Evolutionary conservation across 1,140 invertebrate genomes (phyloP), one percentile per base, ranked within the genome.

Genomic region (Chymomyza costata): DNA sequence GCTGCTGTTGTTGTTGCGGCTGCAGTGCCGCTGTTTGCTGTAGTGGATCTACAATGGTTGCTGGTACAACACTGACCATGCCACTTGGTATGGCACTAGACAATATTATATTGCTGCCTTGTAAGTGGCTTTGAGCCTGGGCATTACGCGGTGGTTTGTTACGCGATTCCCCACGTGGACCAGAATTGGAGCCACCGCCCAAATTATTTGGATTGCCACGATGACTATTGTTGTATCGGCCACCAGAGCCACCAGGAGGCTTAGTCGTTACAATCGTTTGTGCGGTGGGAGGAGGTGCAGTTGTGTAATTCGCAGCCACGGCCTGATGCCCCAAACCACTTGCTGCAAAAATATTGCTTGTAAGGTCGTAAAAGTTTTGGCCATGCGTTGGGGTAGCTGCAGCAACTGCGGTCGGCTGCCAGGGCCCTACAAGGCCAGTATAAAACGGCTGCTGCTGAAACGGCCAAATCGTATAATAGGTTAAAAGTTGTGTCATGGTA

Each of bases 281-380:
- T 60, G 76, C 53, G 46, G 71, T 58, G 54, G 82, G 76, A 44
- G 62, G 74, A 13, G 76, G 74, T 34, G 82, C 67, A 11, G 67
- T 76, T 61, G 85, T 84, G 49, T 86, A 87, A 61, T 87, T 82
- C 84, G 87, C 65, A 86, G 90, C 82, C 89, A 93, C 46, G 17
- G 76, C 54, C 76, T 92, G 92, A 21, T 92, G 92, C 18, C 92
- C 88, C 41, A 94, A 86, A 32, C 92, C 92, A 86, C 94, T 94
- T 65, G 92, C 88, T 46, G 91, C 88, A 84, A 93, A 93, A 38
- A 94, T 89, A 73, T 88, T 88, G 64, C 90, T 88, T 60, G 89
- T 88, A 65, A 93, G 89, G 69, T 93, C 92, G 78, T 91, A 93
- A 83, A 90, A 93, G 45, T 89, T 87, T 56, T 89, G 87, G 69